Percentiles rank a stretch among this genome's conserved stretches.
phyloP scores from a whole-genome alignment of 2,888 invertebrate genomes.

The Drosophila koepferae region DNA sequence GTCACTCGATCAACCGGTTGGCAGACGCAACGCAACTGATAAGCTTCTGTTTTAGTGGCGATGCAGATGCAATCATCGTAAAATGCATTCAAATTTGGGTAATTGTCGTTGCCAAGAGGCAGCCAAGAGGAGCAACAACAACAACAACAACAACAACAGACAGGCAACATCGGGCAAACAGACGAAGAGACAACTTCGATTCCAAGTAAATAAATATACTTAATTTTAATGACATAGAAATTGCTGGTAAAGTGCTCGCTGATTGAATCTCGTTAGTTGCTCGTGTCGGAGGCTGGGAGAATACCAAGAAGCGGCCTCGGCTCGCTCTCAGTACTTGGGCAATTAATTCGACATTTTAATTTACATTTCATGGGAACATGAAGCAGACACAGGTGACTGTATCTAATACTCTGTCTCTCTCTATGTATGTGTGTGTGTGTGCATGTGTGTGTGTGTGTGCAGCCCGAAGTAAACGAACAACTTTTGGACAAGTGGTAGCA shows the following conservation, averaged over 20 bases:
- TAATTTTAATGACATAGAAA: conserved; percentile 73
- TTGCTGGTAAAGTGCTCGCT: conserved; percentile 72
- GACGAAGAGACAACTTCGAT: conserved; percentile 53
- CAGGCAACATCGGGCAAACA: neutral
- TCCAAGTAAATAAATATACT: conserved; percentile 72
- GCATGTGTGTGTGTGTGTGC: conserved; percentile 8
- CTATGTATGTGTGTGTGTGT: neutral
- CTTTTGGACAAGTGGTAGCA: conserved; percentile 52
- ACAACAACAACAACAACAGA: too few species aligned
- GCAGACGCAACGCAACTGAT: conserved; percentile 17
- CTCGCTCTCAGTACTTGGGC: conserved; percentile 59
- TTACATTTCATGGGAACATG: conserved; percentile 74
- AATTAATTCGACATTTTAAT: conserved; percentile 78
- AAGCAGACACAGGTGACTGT: conserved; percentile 57
- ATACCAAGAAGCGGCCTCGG: conserved; percentile 66
- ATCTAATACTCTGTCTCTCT: conserved; percentile 12
- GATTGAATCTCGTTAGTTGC: conserved; percentile 72
- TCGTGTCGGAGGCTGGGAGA: conserved; percentile 56
- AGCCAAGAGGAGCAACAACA: neutral
- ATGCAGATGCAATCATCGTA: conserved; percentile 41
- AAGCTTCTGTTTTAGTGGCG: conserved; percentile 41
- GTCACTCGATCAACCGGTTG: conserved; percentile 16
- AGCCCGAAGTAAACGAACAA: conserved; percentile 49
- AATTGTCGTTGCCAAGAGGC: conserved; percentile 28
- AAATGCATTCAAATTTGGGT: conserved; percentile 57